Base-by-base conservation (phyloP, 2,888 invertebrate genomes). In the Cantharis nigra region DNA sequence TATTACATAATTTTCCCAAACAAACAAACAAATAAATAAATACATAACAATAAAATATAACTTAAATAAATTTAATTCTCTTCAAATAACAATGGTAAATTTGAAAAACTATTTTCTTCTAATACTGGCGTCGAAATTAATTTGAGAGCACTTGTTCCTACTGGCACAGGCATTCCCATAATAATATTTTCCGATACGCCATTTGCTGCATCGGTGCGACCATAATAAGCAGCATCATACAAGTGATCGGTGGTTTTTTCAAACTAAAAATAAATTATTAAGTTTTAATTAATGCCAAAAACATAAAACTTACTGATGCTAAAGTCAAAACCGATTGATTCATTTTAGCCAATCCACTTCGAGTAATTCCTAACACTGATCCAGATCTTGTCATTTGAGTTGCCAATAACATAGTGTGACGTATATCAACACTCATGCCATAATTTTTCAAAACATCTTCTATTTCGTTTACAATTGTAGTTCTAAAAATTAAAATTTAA, bases 101-200 rank as follows among this genome's bases (percentile, higher is more conserved):
- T 49, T 49, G 49, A n/a, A 49, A 49, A 49, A 49, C n/a, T 5
- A 3, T n/a, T n/a, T 49, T 49, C 49, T n/a, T 49, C n/a, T 49
- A n/a, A n/a, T n/a, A n/a, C n/a, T 9, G n/a, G 49, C 7, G n/a
- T n/a, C 0, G n/a, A 49, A 49, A 49, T 49, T 65, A 98, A 90
- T 88, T 97, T 97, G 88, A 98, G 96, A 76, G 97, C 92, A n/a
- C 98, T 98, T 0, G 98, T 98, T 77, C 98, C 97, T 76, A 98
- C 93, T 74, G 94, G 93, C 81, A 98, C 97, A 2, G 98, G 97
- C 87, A 97, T 97, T 10, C 99, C 99, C 91, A 99, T 94, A 82
- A 99, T 99, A 82, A 99, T 99, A 84, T 97, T 97, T 90, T 99
- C 99, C 11, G 98, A 98, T 28, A 99, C 99, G 9, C 99, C 99